Evolutionary conservation across 2,888 invertebrate species (phyloP), one percentile per base, ranked within the genome.

Genomic region (Smittia sp.): DNA sequence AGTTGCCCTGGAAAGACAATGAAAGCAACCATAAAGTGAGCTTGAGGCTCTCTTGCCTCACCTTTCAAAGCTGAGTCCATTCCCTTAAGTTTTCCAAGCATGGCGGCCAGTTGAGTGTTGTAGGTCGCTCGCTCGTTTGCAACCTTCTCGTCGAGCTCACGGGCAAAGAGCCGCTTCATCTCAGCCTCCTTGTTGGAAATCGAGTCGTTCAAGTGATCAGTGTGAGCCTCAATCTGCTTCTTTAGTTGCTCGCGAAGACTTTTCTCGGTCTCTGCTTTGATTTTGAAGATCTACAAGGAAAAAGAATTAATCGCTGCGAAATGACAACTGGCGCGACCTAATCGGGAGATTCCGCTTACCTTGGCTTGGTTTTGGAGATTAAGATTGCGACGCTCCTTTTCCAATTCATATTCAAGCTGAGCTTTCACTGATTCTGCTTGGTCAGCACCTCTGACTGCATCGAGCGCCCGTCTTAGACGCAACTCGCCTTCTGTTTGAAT

Each of bases 221-320:
- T 85, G 81, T 96, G 95, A 0, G 94, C 89, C 78, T 94, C 93
- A 1, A 91, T 88, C 78, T 96, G 96, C 70, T 92, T 86, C 79
- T 92, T 91, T 75, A 98, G 80, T 78, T 94, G 91, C 13, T 87
- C 86, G 62, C 91, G 88, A 74, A 96, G 81, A 75, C 90, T 90
- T 66, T 85, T 85, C 78, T 95, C 91, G 25, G 89, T 85, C 63
- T 89, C 87, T 0, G 87, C 85, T 77, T 87, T 87, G 52, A 90
- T 84, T 78, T 86, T 84, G 74, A 91, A 81, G 75, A 88, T 83
- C 90, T 90, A 79, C 6, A 80, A 81, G 75, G 78, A 77, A 73
- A 27, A 22, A 24, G 41, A 1, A 52, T 18, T 11, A 68, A 68
- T 41, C n/a, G n/a, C n/a, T n/a, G n/a, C n/a, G n/a, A n/a, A n/a